Conservation (phyloP, 2,797 vertebrate species). For the Sparidentex hasta region DNA sequence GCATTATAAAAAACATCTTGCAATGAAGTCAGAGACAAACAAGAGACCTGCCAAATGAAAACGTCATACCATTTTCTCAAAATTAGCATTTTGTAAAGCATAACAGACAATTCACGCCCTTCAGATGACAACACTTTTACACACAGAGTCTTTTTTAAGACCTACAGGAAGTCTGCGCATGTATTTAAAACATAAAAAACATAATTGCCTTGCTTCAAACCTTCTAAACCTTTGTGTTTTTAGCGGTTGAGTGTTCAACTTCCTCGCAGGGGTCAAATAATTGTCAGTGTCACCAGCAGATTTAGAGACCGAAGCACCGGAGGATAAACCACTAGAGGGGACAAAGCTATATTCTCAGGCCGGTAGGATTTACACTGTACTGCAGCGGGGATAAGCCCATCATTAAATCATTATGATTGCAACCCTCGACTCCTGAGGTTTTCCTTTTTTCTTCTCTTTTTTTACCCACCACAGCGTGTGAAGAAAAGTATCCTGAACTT, state of each 20-base stretch:
- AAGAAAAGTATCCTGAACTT: constrained; percentile 64
- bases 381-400: constrained; percentile 71
- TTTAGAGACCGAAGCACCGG: constrained; percentile 66
- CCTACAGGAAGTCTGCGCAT: constrained; percentile 37
- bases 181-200: constrained; percentile 44
- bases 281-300: constrained; percentile 75
- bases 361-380: constrained; percentile 79
- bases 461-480: constrained; percentile 65
- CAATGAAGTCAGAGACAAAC: not conserved
- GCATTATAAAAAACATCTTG: not conserved
- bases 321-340: constrained; percentile 75
- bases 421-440: constrained; percentile 69
- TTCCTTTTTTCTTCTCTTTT: constrained; percentile 7
- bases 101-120: not conserved
- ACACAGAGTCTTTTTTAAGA: constrained; percentile 3
- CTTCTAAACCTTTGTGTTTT: constrained; percentile 57
- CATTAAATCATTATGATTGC: constrained; percentile 84
- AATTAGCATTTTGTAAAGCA: not conserved
- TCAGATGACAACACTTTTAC: not conserved
- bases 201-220: constrained; percentile 47
- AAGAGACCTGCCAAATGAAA: not conserved
- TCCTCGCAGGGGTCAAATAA: constrained; percentile 76
- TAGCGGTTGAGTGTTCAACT: constrained; percentile 57
- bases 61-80: not conserved
- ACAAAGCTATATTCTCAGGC: constrained; percentile 74